phyloP scores from a whole-genome alignment of 2,113 vertebrate species.

The Hippocampus comes region DNA sequence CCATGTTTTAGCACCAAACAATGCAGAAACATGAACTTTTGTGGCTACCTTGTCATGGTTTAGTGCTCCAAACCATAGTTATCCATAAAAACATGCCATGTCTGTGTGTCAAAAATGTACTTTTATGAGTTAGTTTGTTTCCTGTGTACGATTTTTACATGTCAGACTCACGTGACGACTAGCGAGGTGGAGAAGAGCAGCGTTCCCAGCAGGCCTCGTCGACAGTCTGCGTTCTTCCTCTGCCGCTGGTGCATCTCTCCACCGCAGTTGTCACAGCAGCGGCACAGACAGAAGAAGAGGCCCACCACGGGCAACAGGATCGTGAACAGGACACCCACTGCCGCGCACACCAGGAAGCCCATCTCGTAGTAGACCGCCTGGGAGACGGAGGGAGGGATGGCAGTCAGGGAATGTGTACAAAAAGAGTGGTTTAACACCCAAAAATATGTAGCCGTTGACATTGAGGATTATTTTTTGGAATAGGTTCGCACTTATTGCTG shows the following conservation, averaged over 20 bases:
- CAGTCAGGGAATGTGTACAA: background rate
- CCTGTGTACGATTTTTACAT: background rate
- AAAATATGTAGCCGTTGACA: background rate
- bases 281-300: constrained; percentile 89
- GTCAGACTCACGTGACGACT: constrained; percentile 84
- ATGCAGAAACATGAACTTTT: background rate
- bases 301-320: constrained; percentile 85
- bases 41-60: background rate
- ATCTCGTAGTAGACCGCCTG: constrained; percentile 89
- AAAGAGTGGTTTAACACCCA: background rate
- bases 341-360: constrained; percentile 80
- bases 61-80: background rate
- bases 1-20: background rate
- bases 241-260: constrained; percentile 97
- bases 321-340: constrained; percentile 82
- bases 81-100: background rate
- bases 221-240: constrained; percentile 87
- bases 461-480: background rate
- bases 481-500: background rate
- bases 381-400: background rate
- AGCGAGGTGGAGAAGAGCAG: constrained; percentile 80
- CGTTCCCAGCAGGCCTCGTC: constrained; percentile 71
- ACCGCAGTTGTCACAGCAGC: constrained; percentile 95
- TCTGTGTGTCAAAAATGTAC: background rate
- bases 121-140: background rate